A percentile compares a stretch with the other conserved stretches of the same genome.
These are phyloP conservation scores for Oscheius sp. DNA, from an alignment of 2,888 invertebrate species.

Conservation along the genomic window DNA sequence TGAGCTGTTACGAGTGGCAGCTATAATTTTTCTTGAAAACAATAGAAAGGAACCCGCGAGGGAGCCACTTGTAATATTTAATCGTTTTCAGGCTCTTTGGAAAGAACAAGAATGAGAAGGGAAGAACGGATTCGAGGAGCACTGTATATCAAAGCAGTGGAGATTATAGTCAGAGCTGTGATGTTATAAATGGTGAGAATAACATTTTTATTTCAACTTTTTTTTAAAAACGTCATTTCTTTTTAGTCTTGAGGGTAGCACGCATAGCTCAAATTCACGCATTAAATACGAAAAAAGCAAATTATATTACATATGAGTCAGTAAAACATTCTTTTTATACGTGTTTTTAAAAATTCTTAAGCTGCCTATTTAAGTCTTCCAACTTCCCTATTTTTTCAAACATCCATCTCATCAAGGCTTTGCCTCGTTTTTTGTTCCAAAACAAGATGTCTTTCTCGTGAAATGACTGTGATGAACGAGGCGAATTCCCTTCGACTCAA, in stretches of 20 bases:
- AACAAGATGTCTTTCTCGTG: not conserved
- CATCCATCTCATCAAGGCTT: too few species aligned
- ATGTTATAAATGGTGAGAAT: conserved; percentile 44
- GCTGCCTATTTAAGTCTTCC: too few species aligned
- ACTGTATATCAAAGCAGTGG: conserved; percentile 41
- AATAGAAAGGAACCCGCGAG: not conserved
- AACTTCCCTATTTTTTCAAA: too few species aligned
- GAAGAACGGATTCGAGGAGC: conserved; percentile 19
- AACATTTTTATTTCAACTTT: not conserved
- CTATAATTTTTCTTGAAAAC: conserved; percentile 1
- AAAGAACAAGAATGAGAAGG: conserved; percentile 45
- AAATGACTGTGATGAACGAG: conserved; percentile 9
- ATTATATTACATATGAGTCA: too few species aligned
- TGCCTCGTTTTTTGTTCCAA: not conserved
- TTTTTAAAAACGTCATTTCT: too few species aligned
- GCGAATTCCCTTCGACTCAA: not conserved
- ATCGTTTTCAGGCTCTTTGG: conserved; percentile 45
- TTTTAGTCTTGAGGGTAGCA: too few species aligned
- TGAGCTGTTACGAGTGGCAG: not conserved
- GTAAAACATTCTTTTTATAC: too few species aligned
- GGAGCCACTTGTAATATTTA: not conserved
- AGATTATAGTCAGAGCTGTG: conserved; percentile 53
- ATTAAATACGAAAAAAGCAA: too few species aligned
- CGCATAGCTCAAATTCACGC: too few species aligned
- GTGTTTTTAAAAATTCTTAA: too few species aligned